Conservation (phyloP, 2,888 invertebrate species). For the Odontothrips loti region DNA sequence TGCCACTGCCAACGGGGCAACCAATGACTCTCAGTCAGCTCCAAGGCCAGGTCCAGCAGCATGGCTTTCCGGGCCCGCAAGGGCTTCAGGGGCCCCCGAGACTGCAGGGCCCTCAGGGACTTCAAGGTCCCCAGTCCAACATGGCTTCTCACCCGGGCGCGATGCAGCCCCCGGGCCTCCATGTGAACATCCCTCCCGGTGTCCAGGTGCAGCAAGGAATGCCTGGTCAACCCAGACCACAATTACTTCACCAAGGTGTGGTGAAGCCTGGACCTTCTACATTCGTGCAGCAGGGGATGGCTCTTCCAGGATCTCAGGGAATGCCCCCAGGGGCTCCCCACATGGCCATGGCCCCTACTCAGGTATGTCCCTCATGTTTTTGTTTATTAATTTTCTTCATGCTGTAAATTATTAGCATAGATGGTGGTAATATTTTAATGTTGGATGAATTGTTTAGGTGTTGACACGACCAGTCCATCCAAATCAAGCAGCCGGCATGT, state of each 20-base stretch:
- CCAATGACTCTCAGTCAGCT: no score
- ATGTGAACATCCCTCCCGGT: conserved; percentile 30
- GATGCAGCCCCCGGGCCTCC: conserved; percentile 31
- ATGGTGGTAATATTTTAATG: not conserved
- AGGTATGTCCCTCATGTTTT: not conserved
- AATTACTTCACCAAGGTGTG: not conserved
- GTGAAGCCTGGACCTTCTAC: not conserved
- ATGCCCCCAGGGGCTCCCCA: not conserved
- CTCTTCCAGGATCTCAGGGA: not conserved
- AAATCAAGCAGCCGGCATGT: not conserved
- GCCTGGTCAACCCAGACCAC: not conserved
- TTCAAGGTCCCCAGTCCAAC: no score
- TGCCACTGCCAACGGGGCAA: no score
- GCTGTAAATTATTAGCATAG: not conserved
- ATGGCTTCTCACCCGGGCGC: not conserved
- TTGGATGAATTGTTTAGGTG: not conserved
- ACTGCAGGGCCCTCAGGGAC: no score
- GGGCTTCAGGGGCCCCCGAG: no score
- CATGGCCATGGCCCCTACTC: not conserved
- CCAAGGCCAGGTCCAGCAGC: no score
- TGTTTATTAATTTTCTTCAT: not conserved
- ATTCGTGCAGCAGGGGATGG: not conserved
- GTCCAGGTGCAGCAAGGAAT: conserved; percentile 15
- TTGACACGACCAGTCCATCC: not conserved
- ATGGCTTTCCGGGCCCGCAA: no score